Percentiles rank a stretch among this genome's conserved stretches.
Evolutionary conservation across 2,888 invertebrate genomes (phyloP).

Genomic region (Incurvaria masculella): DNA sequence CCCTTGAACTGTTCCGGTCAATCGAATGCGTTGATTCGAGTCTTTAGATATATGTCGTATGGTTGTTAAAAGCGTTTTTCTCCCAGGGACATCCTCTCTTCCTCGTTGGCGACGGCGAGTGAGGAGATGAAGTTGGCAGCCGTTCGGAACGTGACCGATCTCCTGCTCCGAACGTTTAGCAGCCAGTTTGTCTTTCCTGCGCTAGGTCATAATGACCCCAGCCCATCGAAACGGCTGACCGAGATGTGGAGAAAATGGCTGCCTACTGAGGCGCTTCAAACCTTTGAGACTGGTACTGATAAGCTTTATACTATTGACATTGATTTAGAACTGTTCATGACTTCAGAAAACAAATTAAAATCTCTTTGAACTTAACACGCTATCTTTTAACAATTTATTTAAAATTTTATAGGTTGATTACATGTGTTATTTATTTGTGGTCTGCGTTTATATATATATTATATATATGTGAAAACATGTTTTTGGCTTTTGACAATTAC

Average conservation of each 20-base stretch:
- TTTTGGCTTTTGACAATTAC: no score
- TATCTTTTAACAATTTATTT: no score
- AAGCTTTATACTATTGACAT: no score
- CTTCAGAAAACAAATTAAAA: no score
- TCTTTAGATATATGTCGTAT: neutral
- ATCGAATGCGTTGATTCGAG: neutral
- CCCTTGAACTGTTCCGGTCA: neutral
- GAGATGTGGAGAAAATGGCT: conserved; percentile 84
- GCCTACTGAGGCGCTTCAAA: conserved; percentile 76
- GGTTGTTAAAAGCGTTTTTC: conserved; percentile 13
- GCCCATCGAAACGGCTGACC: conserved; percentile 62
- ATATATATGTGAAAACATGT: no score
- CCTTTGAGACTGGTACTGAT: conserved; percentile 84
- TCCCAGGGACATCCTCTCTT: conserved; percentile 80
- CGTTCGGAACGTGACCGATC: conserved; percentile 77
- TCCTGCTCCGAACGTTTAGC: conserved; percentile 78
- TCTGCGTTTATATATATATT: no score
- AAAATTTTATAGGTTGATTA: no score
- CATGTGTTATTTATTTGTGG: no score
- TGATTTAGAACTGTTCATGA: no score
- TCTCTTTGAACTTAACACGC: no score
- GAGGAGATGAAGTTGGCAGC: conserved; percentile 69
- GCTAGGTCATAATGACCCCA: conserved; percentile 84
- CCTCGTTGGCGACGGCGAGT: conserved; percentile 64
- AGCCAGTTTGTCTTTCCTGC: conserved; percentile 89